These are phyloP conservation scores for Alosa sapidissima DNA, from an alignment of 2,797 vertebrate species.

Conservation along the genomic window DNA sequence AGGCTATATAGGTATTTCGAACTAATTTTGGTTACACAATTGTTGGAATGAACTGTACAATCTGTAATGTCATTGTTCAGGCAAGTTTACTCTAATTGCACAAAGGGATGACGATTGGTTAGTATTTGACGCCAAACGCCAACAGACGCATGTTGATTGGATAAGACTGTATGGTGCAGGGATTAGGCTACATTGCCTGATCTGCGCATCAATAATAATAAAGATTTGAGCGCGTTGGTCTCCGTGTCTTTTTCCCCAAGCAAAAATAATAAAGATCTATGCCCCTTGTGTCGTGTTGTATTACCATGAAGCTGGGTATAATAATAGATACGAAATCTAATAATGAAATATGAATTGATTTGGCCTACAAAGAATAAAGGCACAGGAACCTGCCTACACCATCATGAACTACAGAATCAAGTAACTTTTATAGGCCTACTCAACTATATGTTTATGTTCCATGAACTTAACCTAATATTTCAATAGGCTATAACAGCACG, in stretches of 20 bases:
- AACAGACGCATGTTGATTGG: constrained; percentile 19
- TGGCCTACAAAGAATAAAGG: no score
- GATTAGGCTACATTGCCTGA: background rate
- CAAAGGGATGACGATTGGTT: background rate
- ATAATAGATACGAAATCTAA: no score
- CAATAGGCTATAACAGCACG: no score
- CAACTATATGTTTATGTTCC: background rate
- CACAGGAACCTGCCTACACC: background rate
- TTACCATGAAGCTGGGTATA: background rate
- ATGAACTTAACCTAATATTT: no score
- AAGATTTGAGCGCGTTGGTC: background rate
- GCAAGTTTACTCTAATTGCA: background rate
- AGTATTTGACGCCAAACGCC: constrained; percentile 10
- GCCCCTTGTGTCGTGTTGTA: background rate
- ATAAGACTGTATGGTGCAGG: background rate
- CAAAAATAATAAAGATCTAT: background rate
- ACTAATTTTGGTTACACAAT: background rate
- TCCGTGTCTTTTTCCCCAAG: background rate
- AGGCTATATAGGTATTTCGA: background rate
- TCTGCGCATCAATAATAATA: constrained; percentile 1
- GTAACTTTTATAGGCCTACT: background rate
- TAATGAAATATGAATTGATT: no score
- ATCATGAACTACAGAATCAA: background rate
- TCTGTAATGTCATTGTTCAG: background rate
- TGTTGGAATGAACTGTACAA: background rate